These are phyloP conservation scores for Beris morrisii DNA, from an alignment of 2,888 invertebrate genomes.

Conservation along the genomic window DNA sequence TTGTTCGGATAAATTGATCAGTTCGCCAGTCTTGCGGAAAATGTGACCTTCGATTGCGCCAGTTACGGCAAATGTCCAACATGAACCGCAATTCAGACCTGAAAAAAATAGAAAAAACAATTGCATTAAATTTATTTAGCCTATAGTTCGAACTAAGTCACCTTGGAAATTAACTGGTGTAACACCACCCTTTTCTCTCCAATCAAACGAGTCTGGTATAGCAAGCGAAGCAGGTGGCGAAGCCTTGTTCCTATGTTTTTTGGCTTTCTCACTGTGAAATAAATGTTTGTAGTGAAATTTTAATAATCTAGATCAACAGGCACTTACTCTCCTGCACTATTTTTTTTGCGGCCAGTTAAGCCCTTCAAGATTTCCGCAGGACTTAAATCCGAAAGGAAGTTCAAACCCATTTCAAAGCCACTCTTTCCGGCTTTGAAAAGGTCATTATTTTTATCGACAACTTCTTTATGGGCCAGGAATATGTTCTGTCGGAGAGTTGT, in stretches of 20 bases:
- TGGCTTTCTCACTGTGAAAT: conserved; percentile 33
- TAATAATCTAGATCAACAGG: neutral
- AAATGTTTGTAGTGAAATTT: neutral
- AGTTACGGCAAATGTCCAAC: conserved; percentile 53
- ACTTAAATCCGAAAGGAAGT: conserved; percentile 50
- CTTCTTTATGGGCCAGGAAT: conserved; percentile 44
- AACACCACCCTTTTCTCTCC: conserved; percentile 53
- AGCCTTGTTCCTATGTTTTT: conserved; percentile 39
- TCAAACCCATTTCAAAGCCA: conserved; percentile 46
- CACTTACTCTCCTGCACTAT: conserved; percentile 49
- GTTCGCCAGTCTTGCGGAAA: conserved; percentile 49
- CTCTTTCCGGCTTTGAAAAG: conserved; percentile 45
- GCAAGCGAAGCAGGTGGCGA: conserved; percentile 37
- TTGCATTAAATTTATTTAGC: neutral
- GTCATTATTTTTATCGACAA: conserved; percentile 46
- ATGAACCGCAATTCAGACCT: conserved; percentile 49
- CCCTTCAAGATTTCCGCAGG: conserved; percentile 46
- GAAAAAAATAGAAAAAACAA: neutral
- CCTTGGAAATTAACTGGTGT: conserved; percentile 54
- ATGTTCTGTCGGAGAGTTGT: conserved; percentile 46
- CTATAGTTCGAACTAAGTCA: conserved; percentile 30
- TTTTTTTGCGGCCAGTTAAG: conserved; percentile 49
- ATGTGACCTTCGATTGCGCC: conserved; percentile 55
- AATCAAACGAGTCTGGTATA: conserved; percentile 52
- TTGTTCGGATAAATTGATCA: conserved; percentile 51